Evolutionary conservation across 2,113 vertebrate genomes (phyloP).

Genomic region (Lichenostomus cassidix): DNA sequence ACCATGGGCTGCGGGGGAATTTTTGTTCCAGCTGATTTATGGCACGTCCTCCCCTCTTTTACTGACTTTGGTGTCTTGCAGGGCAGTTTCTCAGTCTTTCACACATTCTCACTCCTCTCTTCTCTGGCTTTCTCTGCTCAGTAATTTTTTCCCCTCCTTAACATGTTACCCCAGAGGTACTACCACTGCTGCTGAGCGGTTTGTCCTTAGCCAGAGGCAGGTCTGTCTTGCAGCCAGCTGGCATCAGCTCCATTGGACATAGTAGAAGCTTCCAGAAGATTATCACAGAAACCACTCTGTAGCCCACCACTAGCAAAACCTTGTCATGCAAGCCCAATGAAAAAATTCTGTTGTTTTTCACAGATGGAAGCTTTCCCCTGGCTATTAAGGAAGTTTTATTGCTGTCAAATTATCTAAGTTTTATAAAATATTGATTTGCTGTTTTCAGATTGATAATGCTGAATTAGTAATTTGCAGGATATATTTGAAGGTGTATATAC

Average conservation of each 20-base stretch:
- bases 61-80: no score
- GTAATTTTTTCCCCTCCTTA: not conserved
- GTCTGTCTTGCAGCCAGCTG: not conserved
- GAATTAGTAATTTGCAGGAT: not conserved
- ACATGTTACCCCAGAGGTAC: not conserved
- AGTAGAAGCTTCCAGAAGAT: not conserved
- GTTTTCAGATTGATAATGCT: not conserved
- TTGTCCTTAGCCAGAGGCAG: fast-evolving
- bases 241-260: fast-evolving
- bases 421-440: not conserved
- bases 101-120: not conserved
- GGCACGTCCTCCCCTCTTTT: fast-evolving
- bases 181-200: not conserved
- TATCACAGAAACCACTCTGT: not conserved
- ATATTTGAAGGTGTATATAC: not conserved
- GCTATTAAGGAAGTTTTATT: not conserved
- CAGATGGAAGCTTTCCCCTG: not conserved
- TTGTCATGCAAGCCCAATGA: not conserved
- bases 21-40: not conserved
- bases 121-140: not conserved
- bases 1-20: fast-evolving
- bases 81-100: not conserved
- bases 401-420: not conserved
- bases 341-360: not conserved
- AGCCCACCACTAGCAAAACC: not conserved